Percentiles rank a stretch among this genome's conserved stretches.
Conservation (phyloP, 1,140 invertebrate species). For the Colletes gigas region DNA sequence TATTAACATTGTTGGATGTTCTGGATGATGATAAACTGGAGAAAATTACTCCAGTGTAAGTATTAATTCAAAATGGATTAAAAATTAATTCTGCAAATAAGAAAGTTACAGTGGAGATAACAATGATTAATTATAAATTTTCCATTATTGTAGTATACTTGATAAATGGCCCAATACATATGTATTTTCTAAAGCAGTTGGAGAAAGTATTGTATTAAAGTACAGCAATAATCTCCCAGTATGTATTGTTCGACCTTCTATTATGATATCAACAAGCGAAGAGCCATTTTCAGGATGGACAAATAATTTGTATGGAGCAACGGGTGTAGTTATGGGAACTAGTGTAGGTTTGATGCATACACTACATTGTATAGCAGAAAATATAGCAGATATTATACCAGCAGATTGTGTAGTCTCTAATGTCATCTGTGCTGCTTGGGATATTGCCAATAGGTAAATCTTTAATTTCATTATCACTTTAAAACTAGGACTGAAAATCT, state of each 20-base stretch:
- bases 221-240: slow-evolving; percentile 87
- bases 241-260: slow-evolving; percentile 87
- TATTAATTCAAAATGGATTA: slow-evolving; percentile 4
- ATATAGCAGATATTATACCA: slow-evolving; percentile 91
- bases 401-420: slow-evolving; percentile 93
- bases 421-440: slow-evolving; percentile 87
- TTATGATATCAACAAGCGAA: slow-evolving; percentile 88
- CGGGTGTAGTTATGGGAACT: slow-evolving; percentile 85
- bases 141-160: slow-evolving; percentile 81
- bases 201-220: slow-evolving; percentile 87
- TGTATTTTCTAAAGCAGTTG: slow-evolving; percentile 91
- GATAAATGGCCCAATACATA: slow-evolving; percentile 93
- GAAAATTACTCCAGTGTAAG: slow-evolving; percentile 78
- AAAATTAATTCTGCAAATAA: background rate
- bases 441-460: slow-evolving; percentile 81
- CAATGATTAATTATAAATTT: background rate
- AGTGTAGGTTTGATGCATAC: slow-evolving; percentile 88
- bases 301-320: slow-evolving; percentile 92
- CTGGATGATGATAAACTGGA: slow-evolving; percentile 75
- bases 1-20: slow-evolving; percentile 76
- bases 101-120: background rate
- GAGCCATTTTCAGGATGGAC: slow-evolving; percentile 91
- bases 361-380: slow-evolving; percentile 84
- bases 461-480: background rate
- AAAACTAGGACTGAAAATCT: background rate